Evolutionary conservation across 1,140 invertebrate genomes (phyloP), one percentile per base, ranked within the genome.

Genomic region (Conus betulinus): DNA sequence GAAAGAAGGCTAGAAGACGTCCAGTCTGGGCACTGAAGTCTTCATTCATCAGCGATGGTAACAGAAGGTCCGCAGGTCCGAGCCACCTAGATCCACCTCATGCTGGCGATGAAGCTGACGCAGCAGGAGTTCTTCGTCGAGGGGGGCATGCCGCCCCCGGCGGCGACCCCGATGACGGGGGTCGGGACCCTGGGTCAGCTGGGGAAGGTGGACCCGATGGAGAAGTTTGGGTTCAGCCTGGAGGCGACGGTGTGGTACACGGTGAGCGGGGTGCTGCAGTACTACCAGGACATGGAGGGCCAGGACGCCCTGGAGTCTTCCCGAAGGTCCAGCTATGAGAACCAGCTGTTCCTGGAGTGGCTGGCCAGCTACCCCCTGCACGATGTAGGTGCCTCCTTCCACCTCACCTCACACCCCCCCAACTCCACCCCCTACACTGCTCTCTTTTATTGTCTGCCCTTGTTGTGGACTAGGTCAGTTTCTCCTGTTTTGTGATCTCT

Each of bases 211-310:
- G 63, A 84, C 82, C 82, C 82, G 55, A 88, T 88, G 89, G 83
- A 88, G n/a, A 88, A 88, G 87, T 90, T 90, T 87, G 86, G 86
- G 1, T 88, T 89, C 39, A n/a, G 17, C 1, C 76, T 90, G 74
- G 83, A 85, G 17, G 78, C 78, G 25, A 79, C 53, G 57, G 86
- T 87, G 63, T 90, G 89, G 87, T 88, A 86, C 53, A 76, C 79
- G 20, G 84, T 88, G 15, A 63, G 20, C n/a, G 89, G 85, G 17
- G 84, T 90, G 8, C 82, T 84, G 55, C 84, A 79, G 78, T 90
- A 88, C 87, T 90, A 88, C 51, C 87, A 88, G 20, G 51, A 88
- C 52, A 71, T 84, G 82, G 71, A 85, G 82, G 71, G 81, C 51
- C 51, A 63, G 3, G 74, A 74, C 86, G 10, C 15, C 60, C 57